A percentile compares a stretch with the other conserved stretches of the same genome.
These are phyloP conservation scores for Keiferia lycopersicella DNA, from an alignment of 2,888 invertebrate genomes.

Conservation along the genomic window DNA sequence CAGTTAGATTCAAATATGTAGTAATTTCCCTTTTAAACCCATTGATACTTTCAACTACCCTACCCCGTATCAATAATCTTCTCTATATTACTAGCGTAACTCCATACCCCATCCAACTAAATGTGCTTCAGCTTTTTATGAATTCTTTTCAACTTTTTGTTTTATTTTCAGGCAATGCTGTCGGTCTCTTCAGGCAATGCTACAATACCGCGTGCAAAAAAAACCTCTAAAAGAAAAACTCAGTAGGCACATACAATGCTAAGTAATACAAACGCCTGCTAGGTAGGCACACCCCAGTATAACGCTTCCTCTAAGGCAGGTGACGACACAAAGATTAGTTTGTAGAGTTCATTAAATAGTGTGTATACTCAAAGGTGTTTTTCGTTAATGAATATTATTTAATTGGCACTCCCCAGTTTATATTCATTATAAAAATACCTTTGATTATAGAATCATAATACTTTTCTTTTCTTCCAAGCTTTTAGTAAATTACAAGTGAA, in stretches of 20 bases:
- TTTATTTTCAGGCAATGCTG: conserved; percentile 84
- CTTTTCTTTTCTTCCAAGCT: conserved; percentile 16
- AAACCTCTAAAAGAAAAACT: conserved; percentile 86
- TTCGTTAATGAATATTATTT: neutral
- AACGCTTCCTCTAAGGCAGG: neutral
- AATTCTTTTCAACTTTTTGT: conserved; percentile 64
- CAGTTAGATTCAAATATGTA: no score
- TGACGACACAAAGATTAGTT: conserved; percentile 14
- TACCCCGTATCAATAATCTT: no score
- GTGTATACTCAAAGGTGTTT: neutral
- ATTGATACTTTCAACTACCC: conserved; percentile 8
- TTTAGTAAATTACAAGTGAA: neutral
- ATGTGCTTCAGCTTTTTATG: conserved; percentile 59
- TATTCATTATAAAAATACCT: neutral
- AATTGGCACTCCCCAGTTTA: neutral
- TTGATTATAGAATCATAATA: neutral
- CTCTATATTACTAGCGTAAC: no score
- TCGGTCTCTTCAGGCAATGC: conserved; percentile 65
- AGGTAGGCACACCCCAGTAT: conserved; percentile 4
- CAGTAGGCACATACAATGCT: conserved; percentile 52
- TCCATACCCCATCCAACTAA: conserved; percentile 17
- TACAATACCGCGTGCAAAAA: conserved; percentile 88
- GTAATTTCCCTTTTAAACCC: neutral
- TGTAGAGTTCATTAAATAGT: neutral
- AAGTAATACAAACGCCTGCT: neutral